Evolutionary conservation across 2,888 invertebrate species (phyloP).

Genomic region (Seladonia tumulorum): DNA sequence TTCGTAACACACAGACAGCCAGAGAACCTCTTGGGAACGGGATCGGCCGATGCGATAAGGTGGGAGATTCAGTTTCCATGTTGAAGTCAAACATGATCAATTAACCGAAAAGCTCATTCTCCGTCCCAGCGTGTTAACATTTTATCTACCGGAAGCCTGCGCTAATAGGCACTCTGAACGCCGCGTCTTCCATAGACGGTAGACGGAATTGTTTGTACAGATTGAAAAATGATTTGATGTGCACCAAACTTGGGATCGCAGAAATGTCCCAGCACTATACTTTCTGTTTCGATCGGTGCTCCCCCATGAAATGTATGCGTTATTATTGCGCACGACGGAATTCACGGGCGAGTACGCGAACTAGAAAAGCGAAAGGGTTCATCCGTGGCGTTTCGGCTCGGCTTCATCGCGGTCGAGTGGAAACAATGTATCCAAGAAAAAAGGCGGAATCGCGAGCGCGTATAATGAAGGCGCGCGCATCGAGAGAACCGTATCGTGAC

Average conservation of each 20-base stretch:
- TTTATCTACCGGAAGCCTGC: neutral
- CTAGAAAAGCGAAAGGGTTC: constrained; percentile 65
- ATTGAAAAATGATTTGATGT: too few species aligned
- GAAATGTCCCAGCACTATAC: neutral
- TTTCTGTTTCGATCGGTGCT: constrained; percentile 55
- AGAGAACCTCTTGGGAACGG: neutral
- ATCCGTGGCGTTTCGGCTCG: neutral
- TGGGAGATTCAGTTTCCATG: neutral
- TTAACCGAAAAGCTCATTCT: neutral
- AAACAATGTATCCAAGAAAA: constrained; percentile 37
- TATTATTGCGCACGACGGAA: constrained; percentile 25
- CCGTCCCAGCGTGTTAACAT: neutral
- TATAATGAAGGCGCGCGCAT: constrained; percentile 36
- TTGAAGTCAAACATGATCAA: neutral
- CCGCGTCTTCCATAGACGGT: too few species aligned
- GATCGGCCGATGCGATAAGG: neutral
- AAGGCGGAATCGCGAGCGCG: constrained; percentile 17
- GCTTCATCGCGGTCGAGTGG: neutral
- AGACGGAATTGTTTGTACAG: too few species aligned
- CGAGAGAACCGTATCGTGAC: constrained; percentile 44
- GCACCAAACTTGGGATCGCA: too few species aligned
- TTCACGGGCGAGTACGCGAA: constrained; percentile 16
- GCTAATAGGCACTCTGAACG: too few species aligned
- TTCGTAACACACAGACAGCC: neutral
- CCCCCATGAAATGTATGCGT: constrained; percentile 46